Base-by-base conservation (phyloP, 2,113 vertebrate species). In the Phodopus roborovskii region DNA sequence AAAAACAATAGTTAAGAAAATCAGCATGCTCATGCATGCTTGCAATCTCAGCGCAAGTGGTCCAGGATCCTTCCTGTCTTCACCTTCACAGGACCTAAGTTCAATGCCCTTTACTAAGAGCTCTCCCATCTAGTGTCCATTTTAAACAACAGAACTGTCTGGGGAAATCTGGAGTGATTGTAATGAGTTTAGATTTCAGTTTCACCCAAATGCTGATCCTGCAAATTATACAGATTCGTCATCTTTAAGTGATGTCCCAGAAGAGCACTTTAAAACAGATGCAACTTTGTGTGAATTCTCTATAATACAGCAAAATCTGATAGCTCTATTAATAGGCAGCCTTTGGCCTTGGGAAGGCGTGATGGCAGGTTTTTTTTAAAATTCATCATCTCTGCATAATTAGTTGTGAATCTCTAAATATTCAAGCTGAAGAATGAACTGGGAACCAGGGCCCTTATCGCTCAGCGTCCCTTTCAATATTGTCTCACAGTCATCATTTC, bases 371-470 rank as follows among this genome's bases (percentile, higher is more conserved):
- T 92, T 98, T 92, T 98, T 88, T 97, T 36, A 95, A 79, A 97
- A 97, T 97, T 98, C 1, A 96, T 97, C 91, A 91, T 75, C 83
- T 97, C 92, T 95, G 85, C 89, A 94, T 97, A 98, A 98, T 96
- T 98, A 97, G 48, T 77, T 97, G 93, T 95, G 84, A 91, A 97
- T 97, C 89, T 97, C 91, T 97, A 97, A 94, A 97, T 75, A 92
- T 88, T 97, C 94, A 94, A 92, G 74, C 92, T 68, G 83, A 95
- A 75, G 86, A 97, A 96, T 96, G 97, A 95, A 96, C 78, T 45
- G 92, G 74, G 79, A 97, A 62, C n/a, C 88, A 42, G 91, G 94
- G 79, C 94, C 60, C 20, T 92, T 96, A 97, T 95, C 86, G 75
- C 90, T 89, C 75, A 91, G 17, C 0, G 77, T 96, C 58, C 60